Base-by-base conservation (phyloP, 1,140 invertebrate species). In the Drosophila repletoides region DNA sequence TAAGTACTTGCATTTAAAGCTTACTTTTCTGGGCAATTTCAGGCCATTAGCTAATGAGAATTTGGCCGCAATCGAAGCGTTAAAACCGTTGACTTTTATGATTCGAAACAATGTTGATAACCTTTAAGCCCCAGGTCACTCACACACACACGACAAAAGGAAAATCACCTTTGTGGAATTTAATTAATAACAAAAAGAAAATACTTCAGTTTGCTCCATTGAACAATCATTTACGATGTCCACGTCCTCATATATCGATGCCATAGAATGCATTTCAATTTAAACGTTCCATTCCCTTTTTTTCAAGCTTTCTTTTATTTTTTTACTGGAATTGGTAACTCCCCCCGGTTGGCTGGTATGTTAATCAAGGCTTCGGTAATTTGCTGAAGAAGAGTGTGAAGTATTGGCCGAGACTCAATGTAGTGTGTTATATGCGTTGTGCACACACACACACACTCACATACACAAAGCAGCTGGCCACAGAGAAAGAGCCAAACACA, bases 331-430 rank as follows among this genome's bases (percentile, higher is more conserved):
- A 10, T 6, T n/a, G 17, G 17, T 17, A 14, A 4, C 5, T 34
- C 5, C 29, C 9, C 19, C n/a, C 28, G 24, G 31, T 3, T 15
- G 36, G 22, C 48, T 58, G 34, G 60, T 61, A 70, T 77, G 79
- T 86, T 84, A 84, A 84, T 84, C 80, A 84, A 84, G 79, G 66
- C 74, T 67, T 74, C 75, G 70, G 80, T 83, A 83, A 83, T 83
- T 83, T 84, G 46, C n/a, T n/a, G n/a, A 56, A 53, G 66, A 46
- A 86, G 70, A 84, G 79, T 86, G 79, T 86, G 66, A 84, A 84
- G 80, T 84, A n/a, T 70, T 83, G 79, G 55, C 61, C 74, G 43
- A 61, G 61, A 59, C 80, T 79, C 79, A 84, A 84, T 84, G 79
- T 74, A 86, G 79, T 86, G 79, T 83, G 68, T 84, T 84, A 74